Percentiles rank a stretch among this genome's conserved stretches.
Conservation (phyloP, 2,888 invertebrate species). For the Trachelus troglodyta region DNA sequence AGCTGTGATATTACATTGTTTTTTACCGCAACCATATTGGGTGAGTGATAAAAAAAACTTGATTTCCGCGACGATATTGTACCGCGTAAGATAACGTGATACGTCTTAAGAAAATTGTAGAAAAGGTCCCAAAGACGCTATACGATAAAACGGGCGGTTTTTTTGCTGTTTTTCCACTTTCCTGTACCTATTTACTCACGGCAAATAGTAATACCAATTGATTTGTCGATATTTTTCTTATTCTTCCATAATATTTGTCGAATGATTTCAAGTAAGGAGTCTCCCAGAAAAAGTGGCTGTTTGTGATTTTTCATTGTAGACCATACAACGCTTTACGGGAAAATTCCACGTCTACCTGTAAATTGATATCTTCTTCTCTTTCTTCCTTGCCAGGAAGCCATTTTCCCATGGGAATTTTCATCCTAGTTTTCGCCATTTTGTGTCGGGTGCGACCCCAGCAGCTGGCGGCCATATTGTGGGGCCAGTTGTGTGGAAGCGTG, state of each 20-base stretch:
- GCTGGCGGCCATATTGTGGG: constrained; percentile 60
- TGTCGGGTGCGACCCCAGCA: constrained; percentile 50
- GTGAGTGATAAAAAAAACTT: constrained; percentile 35
- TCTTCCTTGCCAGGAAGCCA: not conserved
- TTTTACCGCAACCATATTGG: constrained; percentile 26
- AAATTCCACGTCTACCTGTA: constrained; percentile 11
- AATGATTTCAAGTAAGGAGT: not conserved
- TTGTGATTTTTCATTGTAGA: constrained; percentile 38
- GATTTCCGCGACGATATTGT: not conserved
- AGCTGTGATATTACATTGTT: constrained; percentile 52
- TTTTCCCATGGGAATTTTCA: constrained; percentile 26
- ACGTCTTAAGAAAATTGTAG: constrained; percentile 14
- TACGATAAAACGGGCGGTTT: not conserved
- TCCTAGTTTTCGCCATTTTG: constrained; percentile 59
- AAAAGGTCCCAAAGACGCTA: not conserved
- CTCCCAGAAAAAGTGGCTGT: constrained; percentile 38
- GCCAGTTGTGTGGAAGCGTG: constrained; percentile 17
- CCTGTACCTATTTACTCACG: not conserved
- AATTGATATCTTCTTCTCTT: no score
- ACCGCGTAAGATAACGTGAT: not conserved
- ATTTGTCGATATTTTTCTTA: not conserved
- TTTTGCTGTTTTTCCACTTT: not conserved
- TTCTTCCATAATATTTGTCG: not conserved
- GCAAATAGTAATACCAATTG: not conserved
- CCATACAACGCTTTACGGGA: constrained; percentile 33